These are phyloP conservation scores for Hyposmocoma kahamanoa DNA, from an alignment of 1,140 invertebrate species.

Conservation along the genomic window DNA sequence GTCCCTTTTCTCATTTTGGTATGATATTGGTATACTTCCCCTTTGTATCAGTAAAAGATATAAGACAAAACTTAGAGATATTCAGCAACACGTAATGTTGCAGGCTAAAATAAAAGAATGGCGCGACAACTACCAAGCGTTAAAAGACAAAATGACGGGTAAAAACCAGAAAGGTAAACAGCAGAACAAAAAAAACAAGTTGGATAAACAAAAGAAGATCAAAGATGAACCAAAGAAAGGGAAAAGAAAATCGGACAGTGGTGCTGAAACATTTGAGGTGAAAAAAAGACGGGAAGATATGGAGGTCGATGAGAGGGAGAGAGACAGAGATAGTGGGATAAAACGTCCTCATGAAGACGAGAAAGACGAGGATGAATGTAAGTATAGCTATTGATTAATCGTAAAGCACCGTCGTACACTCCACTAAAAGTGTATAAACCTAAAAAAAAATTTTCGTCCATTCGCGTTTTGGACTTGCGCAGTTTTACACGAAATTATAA, in stretches of 20 bases:
- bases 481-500: no score
- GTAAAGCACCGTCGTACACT: no score
- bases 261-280: conserved; percentile 23
- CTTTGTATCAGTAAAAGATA: no score
- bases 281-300: conserved; percentile 61
- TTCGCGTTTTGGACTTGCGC: no score
- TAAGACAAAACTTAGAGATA: no score
- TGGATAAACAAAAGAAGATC: conserved; percentile 60
- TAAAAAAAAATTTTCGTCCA: no score
- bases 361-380: conserved; percentile 26
- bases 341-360: conserved; percentile 48
- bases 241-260: conserved; percentile 9
- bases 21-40: no score
- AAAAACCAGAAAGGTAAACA: conserved; percentile 44
- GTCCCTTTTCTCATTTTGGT: no score
- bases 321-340: conserved; percentile 34
- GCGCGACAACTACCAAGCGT: conserved; percentile 57
- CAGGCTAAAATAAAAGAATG: conserved; percentile 55
- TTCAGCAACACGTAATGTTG: no score
- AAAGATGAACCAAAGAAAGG: conserved; percentile 42
- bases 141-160: conserved; percentile 56
- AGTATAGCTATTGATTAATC: no score
- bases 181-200: conserved; percentile 51
- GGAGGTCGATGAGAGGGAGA: conserved; percentile 38
- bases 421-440: no score